Percentiles rank a stretch among this genome's conserved stretches.
phyloP scores from a whole-genome alignment of 2,113 vertebrate genomes.

The Pachyramphus minor region DNA sequence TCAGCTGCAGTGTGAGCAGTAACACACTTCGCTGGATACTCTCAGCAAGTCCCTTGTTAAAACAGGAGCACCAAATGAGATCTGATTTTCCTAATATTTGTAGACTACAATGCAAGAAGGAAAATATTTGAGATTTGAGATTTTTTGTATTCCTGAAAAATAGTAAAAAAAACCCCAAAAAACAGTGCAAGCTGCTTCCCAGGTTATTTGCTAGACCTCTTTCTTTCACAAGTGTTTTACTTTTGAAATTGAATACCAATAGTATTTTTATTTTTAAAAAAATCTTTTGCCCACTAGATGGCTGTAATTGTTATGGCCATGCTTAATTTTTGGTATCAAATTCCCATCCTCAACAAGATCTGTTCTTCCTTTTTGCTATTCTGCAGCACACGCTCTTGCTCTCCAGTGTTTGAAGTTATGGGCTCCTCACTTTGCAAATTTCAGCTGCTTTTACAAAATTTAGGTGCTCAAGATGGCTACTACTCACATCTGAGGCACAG shows the following conservation, averaged over 20 bases:
- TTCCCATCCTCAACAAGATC: neutral
- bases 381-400: rapidly evolving
- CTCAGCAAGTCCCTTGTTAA: neutral
- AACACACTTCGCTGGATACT: neutral
- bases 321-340: neutral
- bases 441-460: neutral
- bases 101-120: neutral
- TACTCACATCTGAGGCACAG: neutral
- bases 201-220: neutral
- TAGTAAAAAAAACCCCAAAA: neutral
- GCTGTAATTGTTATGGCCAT: slow-evolving; percentile 19
- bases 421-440: neutral
- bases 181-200: neutral
- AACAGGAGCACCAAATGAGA: neutral
- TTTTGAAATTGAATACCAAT: neutral
- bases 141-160: neutral
- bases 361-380: neutral
- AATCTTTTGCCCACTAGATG: slow-evolving; percentile 36
- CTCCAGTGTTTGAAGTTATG: rapidly evolving
- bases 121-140: neutral
- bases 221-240: neutral
- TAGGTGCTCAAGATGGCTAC: neutral
- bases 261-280: neutral
- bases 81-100: neutral
- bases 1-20: neutral